Evolutionary conservation across 1,140 invertebrate genomes (phyloP).

Genomic region (Hyposmocoma kahamanoa): DNA sequence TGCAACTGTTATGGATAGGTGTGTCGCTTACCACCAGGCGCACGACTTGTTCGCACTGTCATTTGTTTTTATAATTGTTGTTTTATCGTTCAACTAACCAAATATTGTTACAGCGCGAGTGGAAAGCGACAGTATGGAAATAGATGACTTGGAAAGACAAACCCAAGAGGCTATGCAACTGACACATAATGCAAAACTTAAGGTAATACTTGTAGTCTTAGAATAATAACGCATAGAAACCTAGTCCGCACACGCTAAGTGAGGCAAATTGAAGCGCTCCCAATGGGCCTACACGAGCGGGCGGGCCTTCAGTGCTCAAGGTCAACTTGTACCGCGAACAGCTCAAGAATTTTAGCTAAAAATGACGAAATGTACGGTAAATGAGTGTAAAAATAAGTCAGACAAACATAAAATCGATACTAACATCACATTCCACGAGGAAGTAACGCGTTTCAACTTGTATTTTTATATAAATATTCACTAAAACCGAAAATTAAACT

Average conservation of each 20-base stretch:
- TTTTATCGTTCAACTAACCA: no score
- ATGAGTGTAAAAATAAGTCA: background rate
- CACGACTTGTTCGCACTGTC: background rate
- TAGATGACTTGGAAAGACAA: conserved; percentile 82
- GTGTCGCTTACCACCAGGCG: background rate
- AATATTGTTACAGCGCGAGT: conserved; percentile 74
- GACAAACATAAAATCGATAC: no score
- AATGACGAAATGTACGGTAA: background rate
- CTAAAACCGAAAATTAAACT: no score
- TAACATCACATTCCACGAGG: no score
- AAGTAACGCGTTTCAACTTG: no score
- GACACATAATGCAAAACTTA: conserved; percentile 82
- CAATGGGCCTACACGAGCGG: no score
- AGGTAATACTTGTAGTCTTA: conserved; percentile 52
- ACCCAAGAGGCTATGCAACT: conserved; percentile 82
- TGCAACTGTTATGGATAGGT: background rate
- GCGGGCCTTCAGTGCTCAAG: background rate
- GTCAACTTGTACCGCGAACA: background rate
- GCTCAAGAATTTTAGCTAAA: background rate
- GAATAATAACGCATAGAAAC: background rate
- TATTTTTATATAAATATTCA: no score
- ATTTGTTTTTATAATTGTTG: background rate
- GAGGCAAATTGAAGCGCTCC: no score
- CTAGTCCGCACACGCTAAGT: background rate
- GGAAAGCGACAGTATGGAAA: conserved; percentile 79